Conservation (phyloP, 2,113 vertebrate species). For the Polypterus senegalus region DNA sequence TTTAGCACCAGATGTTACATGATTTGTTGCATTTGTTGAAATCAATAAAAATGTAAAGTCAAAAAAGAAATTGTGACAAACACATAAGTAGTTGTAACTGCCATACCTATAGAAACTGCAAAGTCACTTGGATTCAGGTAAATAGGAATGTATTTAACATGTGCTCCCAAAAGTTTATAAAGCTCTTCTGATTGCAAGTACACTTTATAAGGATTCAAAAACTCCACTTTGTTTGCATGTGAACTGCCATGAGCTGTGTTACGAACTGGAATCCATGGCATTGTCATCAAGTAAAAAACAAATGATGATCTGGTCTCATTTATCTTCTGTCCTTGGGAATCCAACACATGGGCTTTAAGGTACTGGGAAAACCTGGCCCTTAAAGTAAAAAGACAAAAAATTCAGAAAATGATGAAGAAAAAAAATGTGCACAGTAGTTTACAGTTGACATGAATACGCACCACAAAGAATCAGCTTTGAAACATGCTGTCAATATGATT, state of each 20-base stretch:
- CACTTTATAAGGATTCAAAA: conserved; percentile 33
- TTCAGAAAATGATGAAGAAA: too few species aligned
- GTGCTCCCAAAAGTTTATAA: conserved; percentile 37
- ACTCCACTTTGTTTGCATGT: conserved; percentile 13
- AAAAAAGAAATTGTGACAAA: too few species aligned
- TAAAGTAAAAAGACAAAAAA: conserved; percentile 8
- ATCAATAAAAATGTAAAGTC: too few species aligned
- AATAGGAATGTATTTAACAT: conserved; percentile 40
- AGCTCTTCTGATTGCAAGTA: conserved; percentile 41
- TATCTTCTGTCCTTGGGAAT: conserved; percentile 28
- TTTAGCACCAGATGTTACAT: too few species aligned
- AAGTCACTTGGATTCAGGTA: conserved; percentile 35
- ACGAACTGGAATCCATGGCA: conserved; percentile 47
- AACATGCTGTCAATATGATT: too few species aligned
- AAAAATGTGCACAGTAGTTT: too few species aligned
- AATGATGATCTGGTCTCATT: conserved; percentile 45
- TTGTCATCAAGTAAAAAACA: conserved; percentile 30
- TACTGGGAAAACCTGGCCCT: conserved; percentile 54
- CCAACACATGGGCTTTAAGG: conserved; percentile 37
- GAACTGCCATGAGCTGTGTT: conserved; percentile 15
- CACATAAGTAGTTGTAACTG: too few species aligned
- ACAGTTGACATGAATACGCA: too few species aligned
- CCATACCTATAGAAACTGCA: conserved; percentile 41
- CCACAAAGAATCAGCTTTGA: too few species aligned
- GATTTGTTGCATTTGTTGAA: too few species aligned